Base-by-base conservation (phyloP, 2,888 invertebrate species). In the Dexiosoma caninum region DNA sequence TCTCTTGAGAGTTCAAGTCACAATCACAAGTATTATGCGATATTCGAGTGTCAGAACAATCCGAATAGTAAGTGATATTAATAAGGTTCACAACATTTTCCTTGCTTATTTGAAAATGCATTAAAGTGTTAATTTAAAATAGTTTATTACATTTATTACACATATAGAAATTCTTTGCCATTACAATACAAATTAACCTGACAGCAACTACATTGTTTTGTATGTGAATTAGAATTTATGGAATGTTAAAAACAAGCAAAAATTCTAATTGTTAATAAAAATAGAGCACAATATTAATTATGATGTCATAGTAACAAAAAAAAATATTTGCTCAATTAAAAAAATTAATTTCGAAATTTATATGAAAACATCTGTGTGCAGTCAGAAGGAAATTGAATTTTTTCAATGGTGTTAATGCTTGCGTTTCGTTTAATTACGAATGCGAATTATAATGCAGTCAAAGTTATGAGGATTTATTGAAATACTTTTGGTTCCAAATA, bases 241-340 rank as follows among this genome's bases (percentile, higher is more conserved):
- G 57, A 70, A 70, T 70, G 69, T 27, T 14, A 64, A 21, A 64
- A 7, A 32, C 19, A 44, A 32, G 23, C 46, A 35, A 32, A 44
- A 46, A 30, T 44, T 32, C 8, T 42, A 49, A 67, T 67, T 67
- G 10, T 72, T 42, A 49, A 53, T 32, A n/a, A 21, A 16, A 32
- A 16, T 37, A 67, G 16, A 9, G 12, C 12, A 46, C n/a, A 66
- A 53, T 19, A 59, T 60, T 40, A 40, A 40, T 49, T 60, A 37
- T 71, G 71, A 71, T 60, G 71, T 71, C 60, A 71, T 60, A 32
- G 12, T 14, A 32, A 60, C 53, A 62, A 42, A 57, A 8, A 55
- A 70, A 71, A 37, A 35, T 57, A 57, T 23, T 62, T 30, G n/a
- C 21, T 4, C 21, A 42, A 71, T 60, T 32, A 53, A 62, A 71